Conservation (phyloP, 2,888 invertebrate genomes). For the Spatulosminthurus flaviceps region DNA sequence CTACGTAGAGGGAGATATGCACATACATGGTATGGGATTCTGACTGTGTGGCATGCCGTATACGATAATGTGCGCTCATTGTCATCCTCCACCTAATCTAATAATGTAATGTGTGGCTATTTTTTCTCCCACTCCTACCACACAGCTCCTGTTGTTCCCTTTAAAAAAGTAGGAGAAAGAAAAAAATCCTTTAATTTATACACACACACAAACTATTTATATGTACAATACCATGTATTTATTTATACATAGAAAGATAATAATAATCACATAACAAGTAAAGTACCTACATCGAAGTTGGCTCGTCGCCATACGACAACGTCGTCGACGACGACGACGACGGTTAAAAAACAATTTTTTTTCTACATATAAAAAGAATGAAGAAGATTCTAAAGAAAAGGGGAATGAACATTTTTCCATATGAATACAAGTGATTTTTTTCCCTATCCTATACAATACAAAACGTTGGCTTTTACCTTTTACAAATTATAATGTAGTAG, state of each 20-base stretch:
- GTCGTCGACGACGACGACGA: too few species aligned
- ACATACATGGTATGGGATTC: not conserved
- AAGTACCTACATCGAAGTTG: conserved; percentile 38
- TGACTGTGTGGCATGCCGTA: conserved; percentile 27
- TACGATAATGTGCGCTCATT: conserved; percentile 28
- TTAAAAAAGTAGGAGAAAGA: too few species aligned
- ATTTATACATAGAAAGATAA: too few species aligned
- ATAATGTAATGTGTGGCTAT: conserved; percentile 44
- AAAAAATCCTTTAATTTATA: too few species aligned
- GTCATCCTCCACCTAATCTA: conserved; percentile 35
- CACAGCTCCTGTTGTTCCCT: not conserved
- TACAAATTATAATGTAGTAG: too few species aligned
- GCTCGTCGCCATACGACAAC: not conserved
- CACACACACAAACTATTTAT: too few species aligned
- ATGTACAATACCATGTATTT: too few species aligned
- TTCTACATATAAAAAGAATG: not conserved
- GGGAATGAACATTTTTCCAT: not conserved
- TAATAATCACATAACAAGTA: not conserved
- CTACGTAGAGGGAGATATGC: not conserved
- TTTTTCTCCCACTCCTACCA: not conserved
- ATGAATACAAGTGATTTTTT: not conserved
- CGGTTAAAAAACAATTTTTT: not conserved
- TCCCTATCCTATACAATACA: not conserved
- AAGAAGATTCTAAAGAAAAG: not conserved
- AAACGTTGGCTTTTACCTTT: too few species aligned